A percentile compares a stretch with the other conserved stretches of the same genome.
These are phyloP conservation scores for Zaprionus lineosus DNA, from an alignment of 2,888 invertebrate species.

Conservation along the genomic window DNA sequence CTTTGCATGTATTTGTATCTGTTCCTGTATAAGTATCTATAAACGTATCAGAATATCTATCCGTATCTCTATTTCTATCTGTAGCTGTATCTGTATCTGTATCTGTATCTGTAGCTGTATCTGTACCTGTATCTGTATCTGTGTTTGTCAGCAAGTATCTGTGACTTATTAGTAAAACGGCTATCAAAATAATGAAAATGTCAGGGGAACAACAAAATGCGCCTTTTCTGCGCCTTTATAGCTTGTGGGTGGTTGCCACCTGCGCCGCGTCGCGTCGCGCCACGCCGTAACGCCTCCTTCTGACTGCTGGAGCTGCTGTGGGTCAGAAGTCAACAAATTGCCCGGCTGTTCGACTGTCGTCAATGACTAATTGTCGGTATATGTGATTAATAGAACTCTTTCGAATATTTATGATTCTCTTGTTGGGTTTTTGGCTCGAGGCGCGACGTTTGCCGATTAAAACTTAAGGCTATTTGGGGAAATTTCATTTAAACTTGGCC, in stretches of 20 bases:
- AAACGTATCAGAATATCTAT: background rate
- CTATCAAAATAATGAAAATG: slow-evolving; percentile 46
- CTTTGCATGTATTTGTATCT: slow-evolving; percentile 11
- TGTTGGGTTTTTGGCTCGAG: background rate
- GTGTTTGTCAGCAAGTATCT: too few relatives aligned
- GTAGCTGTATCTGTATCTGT: slow-evolving; percentile 6
- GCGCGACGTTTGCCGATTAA: too few relatives aligned
- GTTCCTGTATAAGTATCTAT: slow-evolving; percentile 8
- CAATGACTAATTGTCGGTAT: slow-evolving; percentile 43
- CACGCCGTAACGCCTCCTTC: too few relatives aligned
- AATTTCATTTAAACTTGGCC: too few relatives aligned
- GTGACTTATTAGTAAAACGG: slow-evolving; percentile 43
- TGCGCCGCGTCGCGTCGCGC: too few relatives aligned
- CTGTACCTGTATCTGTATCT: slow-evolving; percentile 2
- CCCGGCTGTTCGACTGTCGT: background rate
- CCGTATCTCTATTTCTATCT: slow-evolving; percentile 15
- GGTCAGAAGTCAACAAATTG: slow-evolving; percentile 42
- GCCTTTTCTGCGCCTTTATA: background rate
- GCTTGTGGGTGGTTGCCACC: slow-evolving; percentile 23
- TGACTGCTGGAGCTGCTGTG: background rate
- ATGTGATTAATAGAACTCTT: too few relatives aligned
- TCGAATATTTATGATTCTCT: background rate
- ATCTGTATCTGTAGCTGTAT: slow-evolving; percentile 11
- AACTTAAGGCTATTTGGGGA: too few relatives aligned
- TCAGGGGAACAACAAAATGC: slow-evolving; percentile 28